Conservation (phyloP, 2,113 vertebrate species). For the Rhynchomys soricoides region DNA sequence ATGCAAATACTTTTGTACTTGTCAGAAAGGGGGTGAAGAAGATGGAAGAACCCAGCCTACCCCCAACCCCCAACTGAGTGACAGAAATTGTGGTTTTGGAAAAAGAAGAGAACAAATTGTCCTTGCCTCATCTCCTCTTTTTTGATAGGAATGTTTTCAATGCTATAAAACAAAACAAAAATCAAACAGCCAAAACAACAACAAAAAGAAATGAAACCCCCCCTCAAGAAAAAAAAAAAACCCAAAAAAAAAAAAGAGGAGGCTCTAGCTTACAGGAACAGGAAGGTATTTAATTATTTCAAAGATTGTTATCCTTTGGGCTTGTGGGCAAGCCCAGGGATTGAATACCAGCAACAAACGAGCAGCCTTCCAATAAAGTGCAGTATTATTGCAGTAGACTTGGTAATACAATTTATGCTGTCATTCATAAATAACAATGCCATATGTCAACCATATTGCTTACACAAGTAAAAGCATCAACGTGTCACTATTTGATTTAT, state of each 20-base stretch:
- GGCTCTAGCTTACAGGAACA: conserved; percentile 12
- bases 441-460: conserved; percentile 91
- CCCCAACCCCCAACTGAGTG: not conserved
- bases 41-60: not conserved
- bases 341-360: conserved; percentile 60
- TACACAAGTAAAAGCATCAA: conserved; percentile 88
- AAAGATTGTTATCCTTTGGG: conserved; percentile 64
- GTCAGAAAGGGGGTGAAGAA: not conserved
- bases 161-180: conserved; percentile 43
- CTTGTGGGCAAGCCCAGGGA: conserved; percentile 54
- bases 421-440: conserved; percentile 90
- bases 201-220: not conserved
- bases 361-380: conserved; percentile 80
- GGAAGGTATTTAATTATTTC: conserved; percentile 60
- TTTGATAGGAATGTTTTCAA: conserved; percentile 17
- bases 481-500: conserved; percentile 88
- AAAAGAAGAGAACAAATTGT: conserved; percentile 45
- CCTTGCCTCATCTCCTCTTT: conserved; percentile 24
- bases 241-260: not conserved
- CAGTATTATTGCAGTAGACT: conserved; percentile 77
- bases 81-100: conserved; percentile 25
- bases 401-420: conserved; percentile 87
- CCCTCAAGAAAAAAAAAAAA: not conserved
- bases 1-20: not conserved
- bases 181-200: conserved; percentile 33